Conservation (phyloP, 2,113 vertebrate genomes). For the Crotalus viridis region DNA sequence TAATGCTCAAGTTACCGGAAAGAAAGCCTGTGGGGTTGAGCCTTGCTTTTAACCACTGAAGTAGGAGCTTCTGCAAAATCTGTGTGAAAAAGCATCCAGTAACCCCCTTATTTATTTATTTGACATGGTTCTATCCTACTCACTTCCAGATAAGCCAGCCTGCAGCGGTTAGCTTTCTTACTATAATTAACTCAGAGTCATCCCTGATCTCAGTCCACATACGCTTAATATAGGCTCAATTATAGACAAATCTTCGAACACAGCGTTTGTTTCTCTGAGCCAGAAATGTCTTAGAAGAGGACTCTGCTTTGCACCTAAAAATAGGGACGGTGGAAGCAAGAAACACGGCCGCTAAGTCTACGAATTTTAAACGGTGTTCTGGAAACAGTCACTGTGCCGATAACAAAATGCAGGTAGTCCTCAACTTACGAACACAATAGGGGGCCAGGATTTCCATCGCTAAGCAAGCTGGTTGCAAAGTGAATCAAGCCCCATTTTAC, state of each 20-base stretch:
- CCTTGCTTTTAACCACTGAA: neutral
- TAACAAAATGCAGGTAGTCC: no score
- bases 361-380: neutral
- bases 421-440: neutral
- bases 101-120: neutral
- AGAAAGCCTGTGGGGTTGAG: neutral
- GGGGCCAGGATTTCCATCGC: no score
- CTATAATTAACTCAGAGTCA: neutral
- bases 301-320: neutral
- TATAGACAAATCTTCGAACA: neutral
- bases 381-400: neutral
- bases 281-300: neutral
- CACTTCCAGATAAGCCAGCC: neutral
- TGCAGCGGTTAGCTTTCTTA: neutral
- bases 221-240: neutral
- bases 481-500: no score
- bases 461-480: no score
- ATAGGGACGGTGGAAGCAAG: neutral
- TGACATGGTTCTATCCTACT: neutral
- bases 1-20: neutral
- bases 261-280: neutral
- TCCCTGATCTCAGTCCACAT: neutral
- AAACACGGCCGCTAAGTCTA: neutral
- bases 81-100: neutral
- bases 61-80: neutral